Conservation (phyloP, 2,797 vertebrate species). For the Sebastes kiyomatsui region DNA sequence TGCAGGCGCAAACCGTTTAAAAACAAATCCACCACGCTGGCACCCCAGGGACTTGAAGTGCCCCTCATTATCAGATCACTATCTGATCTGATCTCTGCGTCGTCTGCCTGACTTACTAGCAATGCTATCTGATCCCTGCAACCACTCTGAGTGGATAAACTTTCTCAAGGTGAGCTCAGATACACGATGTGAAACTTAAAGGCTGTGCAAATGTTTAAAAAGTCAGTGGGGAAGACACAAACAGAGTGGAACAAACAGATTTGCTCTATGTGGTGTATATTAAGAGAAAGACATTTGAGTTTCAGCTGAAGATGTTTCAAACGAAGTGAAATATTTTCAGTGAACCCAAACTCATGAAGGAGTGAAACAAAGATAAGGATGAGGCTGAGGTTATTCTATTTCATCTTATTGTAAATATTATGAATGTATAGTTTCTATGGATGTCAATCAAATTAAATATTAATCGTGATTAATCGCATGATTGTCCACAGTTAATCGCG, state of each 20-base stretch:
- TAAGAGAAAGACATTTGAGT: not conserved
- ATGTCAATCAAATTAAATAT: no score
- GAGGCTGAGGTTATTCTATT: not conserved
- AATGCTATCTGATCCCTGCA: not conserved
- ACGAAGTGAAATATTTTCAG: not conserved
- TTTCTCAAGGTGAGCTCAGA: not conserved
- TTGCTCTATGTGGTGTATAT: fast-evolving
- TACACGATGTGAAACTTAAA: not conserved
- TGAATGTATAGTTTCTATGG: no score
- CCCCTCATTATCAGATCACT: not conserved
- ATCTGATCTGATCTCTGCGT: slow-evolving; percentile 12
- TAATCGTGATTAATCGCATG: no score
- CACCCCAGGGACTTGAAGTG: not conserved
- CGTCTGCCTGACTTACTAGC: not conserved
- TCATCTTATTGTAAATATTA: not conserved
- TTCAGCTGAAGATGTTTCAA: not conserved
- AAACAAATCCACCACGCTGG: not conserved
- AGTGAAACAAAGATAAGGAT: not conserved
- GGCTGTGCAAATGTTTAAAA: not conserved
- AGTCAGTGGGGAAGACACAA: not conserved
- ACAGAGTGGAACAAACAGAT: not conserved
- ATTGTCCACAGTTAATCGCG: no score
- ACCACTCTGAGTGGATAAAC: not conserved
- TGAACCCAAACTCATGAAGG: not conserved
- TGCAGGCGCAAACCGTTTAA: not conserved